A percentile compares a stretch with the other conserved stretches of the same genome.
Conservation (phyloP, 2,797 vertebrate species). For the Hemitrygon akajei region DNA sequence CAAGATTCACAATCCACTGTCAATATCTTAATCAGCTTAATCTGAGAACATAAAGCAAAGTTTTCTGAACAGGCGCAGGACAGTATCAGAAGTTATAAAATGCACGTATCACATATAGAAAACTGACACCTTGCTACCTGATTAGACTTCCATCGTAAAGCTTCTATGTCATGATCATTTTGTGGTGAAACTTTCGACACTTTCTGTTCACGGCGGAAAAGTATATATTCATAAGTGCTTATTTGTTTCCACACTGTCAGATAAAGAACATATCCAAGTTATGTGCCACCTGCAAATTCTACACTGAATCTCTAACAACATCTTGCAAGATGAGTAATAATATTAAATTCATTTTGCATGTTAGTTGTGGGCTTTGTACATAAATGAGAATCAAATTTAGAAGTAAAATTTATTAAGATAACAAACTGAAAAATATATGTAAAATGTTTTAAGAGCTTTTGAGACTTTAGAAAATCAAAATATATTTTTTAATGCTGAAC, state of each 20-base stretch:
- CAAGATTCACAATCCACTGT: too few relatives aligned
- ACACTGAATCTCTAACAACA: neutral
- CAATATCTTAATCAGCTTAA: neutral
- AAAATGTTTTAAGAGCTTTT: neutral
- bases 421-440: neutral
- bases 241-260: conserved; percentile 78
- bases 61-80: neutral
- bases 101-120: neutral
- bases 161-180: neutral
- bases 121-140: neutral
- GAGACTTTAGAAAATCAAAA: neutral
- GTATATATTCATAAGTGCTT: conserved; percentile 89
- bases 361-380: neutral
- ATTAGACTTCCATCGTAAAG: neutral
- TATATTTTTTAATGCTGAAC: neutral
- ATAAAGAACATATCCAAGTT: neutral
- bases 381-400: neutral
- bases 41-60: too few relatives aligned
- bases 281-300: too few relatives aligned
- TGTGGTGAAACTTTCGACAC: conserved; percentile 59
- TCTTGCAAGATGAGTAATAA: neutral
- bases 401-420: neutral
- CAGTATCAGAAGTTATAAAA: neutral
- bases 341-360: neutral
- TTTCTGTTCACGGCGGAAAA: conserved; percentile 78